Evolutionary conservation across 2,113 vertebrate genomes (phyloP).

Genomic region (Turdus rufiventris): DNA sequence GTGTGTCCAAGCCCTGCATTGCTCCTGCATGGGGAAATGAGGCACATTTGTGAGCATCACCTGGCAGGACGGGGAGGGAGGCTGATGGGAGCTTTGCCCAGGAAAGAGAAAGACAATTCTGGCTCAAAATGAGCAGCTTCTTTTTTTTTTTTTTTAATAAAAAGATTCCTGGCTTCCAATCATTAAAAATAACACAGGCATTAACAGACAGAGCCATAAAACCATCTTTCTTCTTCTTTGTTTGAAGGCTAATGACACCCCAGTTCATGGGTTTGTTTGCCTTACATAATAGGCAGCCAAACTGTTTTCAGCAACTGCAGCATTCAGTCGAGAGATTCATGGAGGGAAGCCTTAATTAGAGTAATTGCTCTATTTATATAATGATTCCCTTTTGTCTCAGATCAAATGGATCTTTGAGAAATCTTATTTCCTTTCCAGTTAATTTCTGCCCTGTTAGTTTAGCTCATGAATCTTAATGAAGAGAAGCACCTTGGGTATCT

Average conservation of each 20-base stretch:
- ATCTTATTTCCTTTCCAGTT: slow-evolving; percentile 41
- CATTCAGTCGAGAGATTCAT: slow-evolving; percentile 3
- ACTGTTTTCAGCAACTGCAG: slow-evolving; percentile 33
- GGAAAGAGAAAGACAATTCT: background rate
- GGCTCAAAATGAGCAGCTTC: background rate
- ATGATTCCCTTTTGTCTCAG: slow-evolving; percentile 47
- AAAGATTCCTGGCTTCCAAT: background rate
- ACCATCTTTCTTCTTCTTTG: slow-evolving; percentile 32
- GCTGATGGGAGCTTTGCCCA: background rate
- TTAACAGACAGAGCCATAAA: background rate
- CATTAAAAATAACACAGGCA: background rate
- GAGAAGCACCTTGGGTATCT: background rate
- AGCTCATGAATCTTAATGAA: slow-evolving; percentile 52
- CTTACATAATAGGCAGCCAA: slow-evolving; percentile 43
- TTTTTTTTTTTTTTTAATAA: too few species aligned
- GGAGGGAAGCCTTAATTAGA: slow-evolving; percentile 62
- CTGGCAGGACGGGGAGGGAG: background rate
- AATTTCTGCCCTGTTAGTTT: slow-evolving; percentile 54
- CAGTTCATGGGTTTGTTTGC: background rate
- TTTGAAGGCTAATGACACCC: slow-evolving; percentile 40
- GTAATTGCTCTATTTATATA: slow-evolving; percentile 71
- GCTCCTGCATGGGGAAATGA: background rate
- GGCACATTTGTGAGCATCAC: background rate
- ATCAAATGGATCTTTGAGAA: slow-evolving; percentile 61
- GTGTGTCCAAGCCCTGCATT: background rate